phyloP scores from a whole-genome alignment of 2,888 invertebrate genomes.

The Ophion ventricosus region DNA sequence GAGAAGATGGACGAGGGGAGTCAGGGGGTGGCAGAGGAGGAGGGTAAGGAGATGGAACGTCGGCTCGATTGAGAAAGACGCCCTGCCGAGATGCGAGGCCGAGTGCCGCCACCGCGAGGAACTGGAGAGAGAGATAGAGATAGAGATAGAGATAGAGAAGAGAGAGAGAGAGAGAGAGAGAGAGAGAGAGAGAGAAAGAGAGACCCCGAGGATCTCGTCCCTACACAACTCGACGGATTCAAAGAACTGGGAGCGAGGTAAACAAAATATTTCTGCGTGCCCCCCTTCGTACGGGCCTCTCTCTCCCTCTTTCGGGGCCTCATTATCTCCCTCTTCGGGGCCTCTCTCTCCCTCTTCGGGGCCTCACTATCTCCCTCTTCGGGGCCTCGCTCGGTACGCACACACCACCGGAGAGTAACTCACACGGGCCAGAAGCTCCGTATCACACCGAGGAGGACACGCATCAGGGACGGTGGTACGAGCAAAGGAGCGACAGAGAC shows the following conservation, averaged over 20 bases:
- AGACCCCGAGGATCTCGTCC: constrained; percentile 48
- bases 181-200: constrained; percentile 45
- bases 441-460: constrained; percentile 27
- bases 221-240: constrained; percentile 76
- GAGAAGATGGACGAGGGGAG: constrained; percentile 33
- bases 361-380: neutral
- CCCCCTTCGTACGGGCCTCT: constrained; percentile 27
- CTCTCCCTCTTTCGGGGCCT: neutral
- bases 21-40: constrained; percentile 7
- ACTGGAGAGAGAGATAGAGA: constrained; percentile 47
- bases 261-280: constrained; percentile 81
- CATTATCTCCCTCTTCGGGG: constrained; percentile 18
- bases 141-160: too few relatives aligned
- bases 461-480: constrained; percentile 30
- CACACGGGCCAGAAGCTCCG: constrained; percentile 11
- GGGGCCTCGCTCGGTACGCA: constrained; percentile 30
- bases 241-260: constrained; percentile 82
- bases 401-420: neutral
- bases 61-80: constrained; percentile 74
- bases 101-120: constrained; percentile 68
- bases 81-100: constrained; percentile 71
- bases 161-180: constrained; percentile 48
- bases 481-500: constrained; percentile 40
- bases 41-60: constrained; percentile 61
- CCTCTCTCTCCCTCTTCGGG: neutral